Percentiles rank a stretch among this genome's conserved stretches.
These are phyloP conservation scores for Bergia puertoricense DNA, from an alignment of 92 coral and sea anemone species.

Conservation along the genomic window DNA sequence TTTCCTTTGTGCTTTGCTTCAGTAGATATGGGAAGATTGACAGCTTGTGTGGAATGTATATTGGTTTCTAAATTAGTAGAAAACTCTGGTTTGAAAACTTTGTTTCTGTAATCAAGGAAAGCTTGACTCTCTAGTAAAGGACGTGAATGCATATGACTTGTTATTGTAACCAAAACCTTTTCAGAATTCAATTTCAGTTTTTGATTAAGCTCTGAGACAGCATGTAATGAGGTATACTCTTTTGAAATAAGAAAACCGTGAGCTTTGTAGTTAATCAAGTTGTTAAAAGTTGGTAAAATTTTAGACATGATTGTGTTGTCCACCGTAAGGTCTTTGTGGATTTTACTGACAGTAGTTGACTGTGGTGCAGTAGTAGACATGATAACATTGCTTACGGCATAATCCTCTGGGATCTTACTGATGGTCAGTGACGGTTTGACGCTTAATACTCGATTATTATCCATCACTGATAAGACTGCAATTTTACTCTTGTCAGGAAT, in stretches of 20 bases:
- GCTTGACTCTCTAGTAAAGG: background rate
- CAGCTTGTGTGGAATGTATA: background rate
- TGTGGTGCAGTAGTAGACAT: background rate
- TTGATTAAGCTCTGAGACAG: background rate
- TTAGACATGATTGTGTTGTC: background rate
- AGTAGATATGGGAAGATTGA: background rate
- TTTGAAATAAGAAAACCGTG: background rate
- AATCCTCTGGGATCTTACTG: background rate
- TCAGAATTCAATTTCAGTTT: conserved; percentile 11
- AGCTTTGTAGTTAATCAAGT: background rate
- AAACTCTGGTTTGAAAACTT: background rate
- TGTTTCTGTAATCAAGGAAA: background rate
- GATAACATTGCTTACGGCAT: background rate
- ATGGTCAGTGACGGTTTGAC: background rate
- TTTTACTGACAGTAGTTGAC: background rate
- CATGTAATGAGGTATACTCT: background rate
- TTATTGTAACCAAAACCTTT: background rate
- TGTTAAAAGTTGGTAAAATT: background rate
- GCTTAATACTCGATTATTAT: background rate
- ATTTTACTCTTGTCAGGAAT: background rate
- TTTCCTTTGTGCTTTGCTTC: background rate
- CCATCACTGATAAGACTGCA: background rate
- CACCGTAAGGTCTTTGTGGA: too few relatives aligned
- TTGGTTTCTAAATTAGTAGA: background rate
- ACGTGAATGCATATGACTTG: background rate